Conservation (phyloP, 2,113 vertebrate species). For the Arothron firmamentum region DNA sequence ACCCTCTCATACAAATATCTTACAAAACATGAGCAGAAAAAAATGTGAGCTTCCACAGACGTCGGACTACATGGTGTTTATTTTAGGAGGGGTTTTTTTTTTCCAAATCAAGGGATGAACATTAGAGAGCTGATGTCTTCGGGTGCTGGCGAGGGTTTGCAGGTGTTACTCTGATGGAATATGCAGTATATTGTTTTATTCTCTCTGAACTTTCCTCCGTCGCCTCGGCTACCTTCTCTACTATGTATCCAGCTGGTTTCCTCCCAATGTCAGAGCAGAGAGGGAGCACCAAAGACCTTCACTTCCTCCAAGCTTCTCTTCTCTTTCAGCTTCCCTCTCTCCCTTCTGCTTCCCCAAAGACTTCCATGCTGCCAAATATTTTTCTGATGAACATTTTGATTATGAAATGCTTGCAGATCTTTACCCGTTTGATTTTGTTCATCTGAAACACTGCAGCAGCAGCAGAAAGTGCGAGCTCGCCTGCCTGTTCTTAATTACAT, state of each 20-base stretch:
- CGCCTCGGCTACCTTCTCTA: conserved; percentile 20
- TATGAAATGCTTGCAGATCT: not conserved
- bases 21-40: too few species aligned
- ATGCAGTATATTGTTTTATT: conserved; percentile 23
- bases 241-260: conserved; percentile 37
- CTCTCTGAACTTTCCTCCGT: conserved; percentile 24
- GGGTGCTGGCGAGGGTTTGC: conserved; percentile 3
- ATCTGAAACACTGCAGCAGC: not conserved
- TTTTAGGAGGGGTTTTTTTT: too few species aligned
- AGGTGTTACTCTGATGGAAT: conserved; percentile 35
- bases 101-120: too few species aligned
- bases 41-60: too few species aligned
- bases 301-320: not conserved
- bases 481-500: not conserved
- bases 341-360: conserved; percentile 2
- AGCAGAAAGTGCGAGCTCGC: not conserved
- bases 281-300: conserved; percentile 17
- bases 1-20: too few species aligned
- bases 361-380: not conserved
- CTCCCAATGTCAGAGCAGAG: conserved; percentile 20
- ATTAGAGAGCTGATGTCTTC: too few species aligned
- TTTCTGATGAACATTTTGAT: conserved; percentile 13
- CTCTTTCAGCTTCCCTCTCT: conserved; percentile 11
- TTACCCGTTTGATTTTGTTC: too few species aligned
- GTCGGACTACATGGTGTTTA: too few species aligned